Conservation (phyloP, 2,888 invertebrate species). For the Notodonta ziczac region DNA sequence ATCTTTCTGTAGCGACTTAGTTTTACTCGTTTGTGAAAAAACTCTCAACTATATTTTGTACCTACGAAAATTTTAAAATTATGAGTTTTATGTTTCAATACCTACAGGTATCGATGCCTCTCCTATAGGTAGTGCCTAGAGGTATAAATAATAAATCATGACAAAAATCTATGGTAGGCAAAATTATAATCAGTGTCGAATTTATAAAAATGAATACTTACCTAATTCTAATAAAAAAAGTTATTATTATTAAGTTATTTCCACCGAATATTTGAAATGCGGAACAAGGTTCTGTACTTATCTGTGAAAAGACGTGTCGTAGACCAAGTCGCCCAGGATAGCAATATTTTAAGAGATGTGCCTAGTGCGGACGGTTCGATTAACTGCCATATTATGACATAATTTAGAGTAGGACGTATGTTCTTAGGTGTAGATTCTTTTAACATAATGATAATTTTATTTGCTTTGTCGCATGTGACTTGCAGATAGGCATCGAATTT, state of each 20-base stretch:
- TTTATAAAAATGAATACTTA: neutral
- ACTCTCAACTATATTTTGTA: conserved; percentile 13
- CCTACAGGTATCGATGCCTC: neutral
- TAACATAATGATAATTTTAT: conserved; percentile 66
- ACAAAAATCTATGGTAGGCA: conserved; percentile 8
- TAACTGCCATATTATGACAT: conserved; percentile 85
- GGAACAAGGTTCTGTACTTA: conserved; percentile 71
- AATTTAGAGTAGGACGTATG: conserved; percentile 73
- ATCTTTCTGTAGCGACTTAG: conserved; percentile 34
- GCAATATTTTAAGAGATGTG: conserved; percentile 57
- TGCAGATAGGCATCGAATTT: conserved; percentile 77
- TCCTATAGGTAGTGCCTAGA: neutral
- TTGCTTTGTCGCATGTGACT: conserved; percentile 70
- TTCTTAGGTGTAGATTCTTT: conserved; percentile 73
- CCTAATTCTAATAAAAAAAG: conserved; percentile 16
- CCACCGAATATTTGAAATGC: conserved; percentile 80
- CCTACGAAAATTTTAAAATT: neutral
- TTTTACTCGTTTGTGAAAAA: conserved; percentile 30
- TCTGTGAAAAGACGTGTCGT: conserved; percentile 55
- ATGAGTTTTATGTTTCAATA: neutral
- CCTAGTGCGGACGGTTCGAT: conserved; percentile 80
- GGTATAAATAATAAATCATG: conserved; percentile 3
- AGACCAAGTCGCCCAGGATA: conserved; percentile 61
- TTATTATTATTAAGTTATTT: conserved; percentile 58
- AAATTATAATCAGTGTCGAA: conserved; percentile 2